Evolutionary conservation across 2,113 vertebrate species (phyloP).

Genomic region (Barbus barbus): DNA sequence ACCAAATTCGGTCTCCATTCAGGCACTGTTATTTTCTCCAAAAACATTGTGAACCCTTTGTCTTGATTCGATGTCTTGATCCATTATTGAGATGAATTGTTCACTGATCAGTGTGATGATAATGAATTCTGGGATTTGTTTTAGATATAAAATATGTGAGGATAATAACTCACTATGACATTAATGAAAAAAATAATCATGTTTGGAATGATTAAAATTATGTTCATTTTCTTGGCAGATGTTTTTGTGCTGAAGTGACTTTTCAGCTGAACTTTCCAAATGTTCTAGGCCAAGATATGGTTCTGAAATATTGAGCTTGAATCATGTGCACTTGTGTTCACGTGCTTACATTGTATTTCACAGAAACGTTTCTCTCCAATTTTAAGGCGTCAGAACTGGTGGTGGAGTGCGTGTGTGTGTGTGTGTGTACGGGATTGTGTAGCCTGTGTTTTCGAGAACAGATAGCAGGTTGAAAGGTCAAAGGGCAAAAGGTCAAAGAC

Average conservation of each 20-base stretch:
- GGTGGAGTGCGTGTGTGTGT: neutral
- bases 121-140: neutral
- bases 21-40: neutral
- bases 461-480: slow-evolving; percentile 62
- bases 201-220: neutral
- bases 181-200: neutral
- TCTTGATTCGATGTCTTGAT: neutral
- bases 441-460: slow-evolving; percentile 30
- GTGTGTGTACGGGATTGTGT: no score
- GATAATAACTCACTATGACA: slow-evolving; percentile 10
- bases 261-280: slow-evolving; percentile 1
- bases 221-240: neutral
- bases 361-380: neutral
- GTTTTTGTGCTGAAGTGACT: neutral
- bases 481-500: slow-evolving; percentile 62
- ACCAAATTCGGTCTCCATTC: neutral
- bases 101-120: slow-evolving; percentile 2
- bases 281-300: neutral
- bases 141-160: neutral
- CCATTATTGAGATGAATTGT: neutral
- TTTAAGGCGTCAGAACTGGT: neutral
- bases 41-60: neutral
- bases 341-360: neutral
- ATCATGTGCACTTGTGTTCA: neutral
- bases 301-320: neutral